Percentiles rank a stretch among this genome's conserved stretches.
Conservation (phyloP, 2,113 vertebrate species). For the Cyanoramphus novaezelandiae region DNA sequence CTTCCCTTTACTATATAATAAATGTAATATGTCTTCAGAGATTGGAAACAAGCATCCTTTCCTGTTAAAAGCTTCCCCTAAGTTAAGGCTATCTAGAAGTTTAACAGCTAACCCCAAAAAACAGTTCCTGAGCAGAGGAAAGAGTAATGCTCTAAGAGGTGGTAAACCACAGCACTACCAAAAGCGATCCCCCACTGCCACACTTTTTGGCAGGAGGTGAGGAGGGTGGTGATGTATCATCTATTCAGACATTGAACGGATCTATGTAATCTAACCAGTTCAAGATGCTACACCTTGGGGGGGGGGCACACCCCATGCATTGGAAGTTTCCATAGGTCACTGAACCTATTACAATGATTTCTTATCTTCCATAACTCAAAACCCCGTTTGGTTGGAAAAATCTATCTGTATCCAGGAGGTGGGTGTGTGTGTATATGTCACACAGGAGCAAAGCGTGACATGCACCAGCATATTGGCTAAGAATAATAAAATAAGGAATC, state of each 20-base stretch:
- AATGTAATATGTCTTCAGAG: neutral
- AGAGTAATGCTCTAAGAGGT: neutral
- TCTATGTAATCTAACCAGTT: neutral
- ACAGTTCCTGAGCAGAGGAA: neutral
- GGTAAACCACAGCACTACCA: neutral
- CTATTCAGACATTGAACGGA: neutral
- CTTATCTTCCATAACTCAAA: neutral
- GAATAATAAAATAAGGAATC: neutral
- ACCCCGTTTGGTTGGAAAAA: neutral
- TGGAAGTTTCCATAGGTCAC: neutral
- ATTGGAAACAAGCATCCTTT: neutral
- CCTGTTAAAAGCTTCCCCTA: neutral
- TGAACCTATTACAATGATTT: neutral
- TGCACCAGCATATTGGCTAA: neutral
- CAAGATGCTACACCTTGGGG: neutral
- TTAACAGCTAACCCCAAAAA: neutral
- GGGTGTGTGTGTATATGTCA: rapidly evolving
- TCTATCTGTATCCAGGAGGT: neutral
- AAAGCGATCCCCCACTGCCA: neutral
- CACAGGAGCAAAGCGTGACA: rapidly evolving
- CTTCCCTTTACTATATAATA: neutral
- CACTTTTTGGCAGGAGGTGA: neutral
- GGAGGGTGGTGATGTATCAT: rapidly evolving
- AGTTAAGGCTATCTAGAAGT: neutral
- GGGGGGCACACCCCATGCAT: rapidly evolving